Evolutionary conservation across 2,797 vertebrate genomes (phyloP).

Genomic region (Microcaecilia unicolor): DNA sequence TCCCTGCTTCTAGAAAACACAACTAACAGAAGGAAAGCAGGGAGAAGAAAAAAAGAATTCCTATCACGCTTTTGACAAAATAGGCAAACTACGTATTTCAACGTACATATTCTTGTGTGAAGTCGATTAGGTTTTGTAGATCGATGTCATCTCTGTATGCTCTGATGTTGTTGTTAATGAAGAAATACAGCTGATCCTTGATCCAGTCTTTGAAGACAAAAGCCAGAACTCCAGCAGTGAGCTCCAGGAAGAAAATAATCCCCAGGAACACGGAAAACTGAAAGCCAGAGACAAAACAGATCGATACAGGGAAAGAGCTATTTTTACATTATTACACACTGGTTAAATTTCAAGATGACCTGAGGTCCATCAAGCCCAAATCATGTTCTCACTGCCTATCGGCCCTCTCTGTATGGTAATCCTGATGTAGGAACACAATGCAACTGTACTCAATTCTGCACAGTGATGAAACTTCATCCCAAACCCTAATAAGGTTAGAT

Average conservation of each 20-base stretch:
- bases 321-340: too few relatives aligned
- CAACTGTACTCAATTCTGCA: too few relatives aligned
- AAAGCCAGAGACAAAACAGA: conserved; percentile 15
- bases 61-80: conserved; percentile 21
- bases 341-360: too few relatives aligned
- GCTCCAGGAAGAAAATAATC: conserved; percentile 97
- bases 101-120: conserved; percentile 97
- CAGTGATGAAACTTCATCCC: too few relatives aligned
- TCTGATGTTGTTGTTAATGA: conserved; percentile 98
- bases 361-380: too few relatives aligned
- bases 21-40: conserved; percentile 5
- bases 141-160: conserved; percentile 97
- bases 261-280: conserved; percentile 97
- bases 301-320: too few relatives aligned
- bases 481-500: too few relatives aligned
- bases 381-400: too few relatives aligned
- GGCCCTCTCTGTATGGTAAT: too few relatives aligned
- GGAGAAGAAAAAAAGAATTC: neutral
- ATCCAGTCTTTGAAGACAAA: conserved; percentile 99
- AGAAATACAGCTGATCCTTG: conserved; percentile 97
- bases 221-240: conserved; percentile 91
- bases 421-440: too few relatives aligned
- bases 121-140: conserved; percentile 97
- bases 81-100: neutral
- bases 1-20: neutral